Evolutionary conservation across 2,113 vertebrate genomes (phyloP).

Genomic region (Gymnocephalus cernua): DNA sequence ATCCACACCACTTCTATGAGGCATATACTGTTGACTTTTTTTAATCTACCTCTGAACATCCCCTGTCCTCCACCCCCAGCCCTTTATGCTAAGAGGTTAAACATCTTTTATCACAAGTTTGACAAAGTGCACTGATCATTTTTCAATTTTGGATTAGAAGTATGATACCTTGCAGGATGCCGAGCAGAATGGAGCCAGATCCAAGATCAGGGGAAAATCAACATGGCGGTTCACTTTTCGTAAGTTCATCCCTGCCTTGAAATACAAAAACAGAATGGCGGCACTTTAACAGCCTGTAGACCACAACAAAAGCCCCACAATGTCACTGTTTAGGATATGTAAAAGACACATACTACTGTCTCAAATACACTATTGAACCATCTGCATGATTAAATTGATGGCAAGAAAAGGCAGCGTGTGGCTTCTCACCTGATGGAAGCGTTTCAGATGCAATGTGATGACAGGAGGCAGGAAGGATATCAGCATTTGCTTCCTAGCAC

Average conservation of each 20-base stretch:
- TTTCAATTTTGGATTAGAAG: neutral
- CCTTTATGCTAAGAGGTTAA: too few species aligned
- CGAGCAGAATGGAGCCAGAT: constrained; percentile 96
- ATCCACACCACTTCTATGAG: too few species aligned
- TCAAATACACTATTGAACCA: neutral
- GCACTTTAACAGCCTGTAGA: neutral
- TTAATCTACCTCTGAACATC: too few species aligned
- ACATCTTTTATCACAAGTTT: neutral
- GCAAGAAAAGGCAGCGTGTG: neutral
- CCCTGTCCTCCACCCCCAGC: too few species aligned
- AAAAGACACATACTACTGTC: neutral
- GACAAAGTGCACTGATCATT: neutral
- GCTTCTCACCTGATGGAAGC: constrained; percentile 92
- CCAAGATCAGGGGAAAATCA: constrained; percentile 93
- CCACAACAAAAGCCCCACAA: neutral
- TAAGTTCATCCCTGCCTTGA: constrained; percentile 93
- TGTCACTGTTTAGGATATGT: neutral
- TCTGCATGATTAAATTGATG: neutral
- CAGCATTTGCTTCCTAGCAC: constrained; percentile 95
- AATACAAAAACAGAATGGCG: constrained; percentile 1
- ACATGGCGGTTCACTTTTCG: constrained; percentile 97
- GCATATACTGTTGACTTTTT: too few species aligned
- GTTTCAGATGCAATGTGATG: constrained; percentile 96
- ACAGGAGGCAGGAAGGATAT: constrained; percentile 94
- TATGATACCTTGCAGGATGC: constrained; percentile 90